phyloP scores from a whole-genome alignment of 2,888 invertebrate species.

The Caenorhabditis angaria region DNA sequence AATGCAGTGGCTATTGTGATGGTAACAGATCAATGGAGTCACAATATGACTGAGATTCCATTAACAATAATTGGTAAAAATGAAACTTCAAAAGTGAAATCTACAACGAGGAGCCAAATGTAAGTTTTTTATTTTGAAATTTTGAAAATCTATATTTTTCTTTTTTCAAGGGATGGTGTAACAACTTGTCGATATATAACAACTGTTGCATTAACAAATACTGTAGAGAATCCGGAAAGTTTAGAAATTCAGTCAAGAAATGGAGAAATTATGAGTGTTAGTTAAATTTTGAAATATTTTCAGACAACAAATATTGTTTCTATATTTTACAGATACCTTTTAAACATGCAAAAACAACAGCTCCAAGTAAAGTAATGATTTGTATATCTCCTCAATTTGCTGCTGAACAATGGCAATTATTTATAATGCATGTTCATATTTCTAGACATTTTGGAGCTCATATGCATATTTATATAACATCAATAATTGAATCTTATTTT shows the following conservation, averaged over 20 bases:
- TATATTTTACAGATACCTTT: constrained; percentile 50
- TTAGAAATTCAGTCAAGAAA: constrained; percentile 16
- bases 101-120: constrained; percentile 13
- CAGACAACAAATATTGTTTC: too few species aligned
- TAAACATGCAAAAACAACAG: constrained; percentile 15
- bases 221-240: constrained; percentile 11
- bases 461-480: constrained; percentile 45
- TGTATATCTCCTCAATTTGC: constrained; percentile 51
- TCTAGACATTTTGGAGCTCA: constrained; percentile 45
- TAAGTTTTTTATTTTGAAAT: too few species aligned
- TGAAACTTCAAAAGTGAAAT: background rate
- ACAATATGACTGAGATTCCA: background rate
- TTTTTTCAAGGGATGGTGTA: constrained; percentile 23
- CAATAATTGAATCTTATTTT: constrained; percentile 41
- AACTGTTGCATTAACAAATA: constrained; percentile 14
- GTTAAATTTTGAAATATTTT: too few species aligned
- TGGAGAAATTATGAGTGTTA: constrained; percentile 15
- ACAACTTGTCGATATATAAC: constrained; percentile 21
- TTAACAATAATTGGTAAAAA: constrained; percentile 15
- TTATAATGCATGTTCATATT: constrained; percentile 41
- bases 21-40: constrained; percentile 19
- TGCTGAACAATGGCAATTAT: constrained; percentile 49
- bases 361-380: constrained; percentile 33
- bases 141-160: too few species aligned
- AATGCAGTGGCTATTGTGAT: constrained; percentile 20